Percentiles rank a stretch among this genome's conserved stretches.
phyloP scores from a whole-genome alignment of 2,888 invertebrate genomes.

The Parnassius smintheus region DNA sequence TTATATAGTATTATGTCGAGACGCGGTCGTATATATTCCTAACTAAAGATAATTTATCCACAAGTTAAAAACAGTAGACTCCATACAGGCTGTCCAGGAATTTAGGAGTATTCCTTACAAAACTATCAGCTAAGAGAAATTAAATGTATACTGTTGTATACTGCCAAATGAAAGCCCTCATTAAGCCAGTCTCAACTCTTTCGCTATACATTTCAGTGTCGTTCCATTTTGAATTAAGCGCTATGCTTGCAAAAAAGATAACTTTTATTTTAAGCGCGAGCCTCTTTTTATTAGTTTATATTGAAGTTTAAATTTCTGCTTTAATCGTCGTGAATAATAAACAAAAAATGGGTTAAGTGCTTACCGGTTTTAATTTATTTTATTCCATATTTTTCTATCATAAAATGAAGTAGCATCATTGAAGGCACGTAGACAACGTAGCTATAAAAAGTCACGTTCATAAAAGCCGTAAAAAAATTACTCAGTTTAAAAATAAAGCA shows the following conservation, averaged over 20 bases:
- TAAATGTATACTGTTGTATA: no score
- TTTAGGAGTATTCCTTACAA: no score
- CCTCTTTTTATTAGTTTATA: slow-evolving; percentile 1
- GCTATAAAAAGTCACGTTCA: no score
- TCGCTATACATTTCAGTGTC: slow-evolving; percentile 5
- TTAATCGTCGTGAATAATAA: not conserved
- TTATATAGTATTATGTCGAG: no score
- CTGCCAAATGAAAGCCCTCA: slow-evolving; percentile 4
- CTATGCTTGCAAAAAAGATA: slow-evolving; percentile 1
- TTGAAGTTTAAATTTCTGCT: not conserved
- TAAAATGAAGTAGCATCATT: not conserved
- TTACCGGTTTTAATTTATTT: not conserved
- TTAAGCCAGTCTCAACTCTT: not conserved
- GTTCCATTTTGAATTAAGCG: slow-evolving; percentile 1
- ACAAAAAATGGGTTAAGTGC: not conserved
- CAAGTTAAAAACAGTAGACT: no score
- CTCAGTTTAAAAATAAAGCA: no score
- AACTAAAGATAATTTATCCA: no score
- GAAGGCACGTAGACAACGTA: no score
- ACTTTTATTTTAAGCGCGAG: not conserved
- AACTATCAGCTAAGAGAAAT: no score
- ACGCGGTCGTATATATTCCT: no score
- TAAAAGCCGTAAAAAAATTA: no score
- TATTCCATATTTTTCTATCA: not conserved
- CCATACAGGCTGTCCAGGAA: no score